phyloP scores from a whole-genome alignment of 2,888 invertebrate genomes.

The Helobdella robusta region DNA sequence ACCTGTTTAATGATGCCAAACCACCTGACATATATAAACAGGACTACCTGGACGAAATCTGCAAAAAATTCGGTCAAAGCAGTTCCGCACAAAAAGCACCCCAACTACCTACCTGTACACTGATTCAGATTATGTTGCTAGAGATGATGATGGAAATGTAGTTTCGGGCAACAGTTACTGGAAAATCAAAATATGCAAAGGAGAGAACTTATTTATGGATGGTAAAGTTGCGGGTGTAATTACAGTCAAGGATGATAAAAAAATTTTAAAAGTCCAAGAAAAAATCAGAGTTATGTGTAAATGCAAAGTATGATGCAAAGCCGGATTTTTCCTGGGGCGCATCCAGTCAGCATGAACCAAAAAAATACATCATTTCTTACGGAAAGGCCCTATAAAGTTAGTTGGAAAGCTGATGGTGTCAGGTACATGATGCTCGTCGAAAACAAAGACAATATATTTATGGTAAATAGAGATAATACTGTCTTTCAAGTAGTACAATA shows the following conservation, averaged over 20 bases:
- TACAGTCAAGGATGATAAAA: slow-evolving; percentile 59
- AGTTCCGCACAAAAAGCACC: slow-evolving; percentile 65
- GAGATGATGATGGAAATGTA: too few relatives aligned
- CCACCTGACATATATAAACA: slow-evolving; percentile 94
- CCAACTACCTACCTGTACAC: slow-evolving; percentile 71
- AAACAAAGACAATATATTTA: slow-evolving; percentile 72
- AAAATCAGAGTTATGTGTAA: slow-evolving; percentile 68
- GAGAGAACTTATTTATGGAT: slow-evolving; percentile 64
- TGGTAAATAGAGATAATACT: slow-evolving; percentile 87
- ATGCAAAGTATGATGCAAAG: too few relatives aligned
- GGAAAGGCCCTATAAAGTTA: slow-evolving; percentile 80
- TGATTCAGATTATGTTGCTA: too few relatives aligned
- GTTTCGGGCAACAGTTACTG: slow-evolving; percentile 54
- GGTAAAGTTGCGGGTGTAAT: slow-evolving; percentile 68
- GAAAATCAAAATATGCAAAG: slow-evolving; percentile 53
- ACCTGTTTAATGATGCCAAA: slow-evolving; percentile 53
- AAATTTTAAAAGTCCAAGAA: slow-evolving; percentile 60
- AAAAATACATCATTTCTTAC: slow-evolving; percentile 67
- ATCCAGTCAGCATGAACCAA: slow-evolving; percentile 90
- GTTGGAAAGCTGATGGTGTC: slow-evolving; percentile 98
- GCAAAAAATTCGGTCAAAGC: slow-evolving; percentile 65
- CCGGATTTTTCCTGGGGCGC: slow-evolving; percentile 85
- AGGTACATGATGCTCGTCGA: slow-evolving; percentile 94
- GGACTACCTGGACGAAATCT: slow-evolving; percentile 83
- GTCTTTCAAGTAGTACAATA: slow-evolving; percentile 73